phyloP scores from a whole-genome alignment of 2,797 vertebrate genomes.

The Enteromius viviparus region DNA sequence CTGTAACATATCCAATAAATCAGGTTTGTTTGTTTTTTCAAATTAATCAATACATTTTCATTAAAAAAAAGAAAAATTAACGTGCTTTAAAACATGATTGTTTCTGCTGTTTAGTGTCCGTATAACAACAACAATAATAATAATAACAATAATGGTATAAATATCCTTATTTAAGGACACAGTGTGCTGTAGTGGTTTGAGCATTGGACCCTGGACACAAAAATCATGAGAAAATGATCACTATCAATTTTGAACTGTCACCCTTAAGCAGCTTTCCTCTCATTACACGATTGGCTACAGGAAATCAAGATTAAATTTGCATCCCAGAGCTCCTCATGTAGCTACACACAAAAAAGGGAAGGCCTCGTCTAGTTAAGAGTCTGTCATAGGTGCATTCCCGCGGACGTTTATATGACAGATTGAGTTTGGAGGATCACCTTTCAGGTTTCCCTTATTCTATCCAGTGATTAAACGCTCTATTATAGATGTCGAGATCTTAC shows the following conservation, averaged over 20 bases:
- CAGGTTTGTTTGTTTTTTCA: conserved; percentile 3
- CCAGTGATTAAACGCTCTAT: conserved; percentile 61
- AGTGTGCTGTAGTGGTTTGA: conserved; percentile 58
- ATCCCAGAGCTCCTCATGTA: conserved; percentile 17
- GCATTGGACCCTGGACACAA: conserved; percentile 38
- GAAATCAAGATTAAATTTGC: conserved; percentile 23
- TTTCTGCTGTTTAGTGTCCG: conserved; percentile 50
- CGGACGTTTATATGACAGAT: not conserved
- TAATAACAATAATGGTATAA: conserved; percentile 37
- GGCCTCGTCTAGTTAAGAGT: conserved; percentile 1
- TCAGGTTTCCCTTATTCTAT: conserved; percentile 57
- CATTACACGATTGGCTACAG: conserved; percentile 1
- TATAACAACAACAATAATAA: conserved; percentile 33
- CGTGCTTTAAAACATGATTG: conserved; percentile 58
- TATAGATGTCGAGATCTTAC: conserved; percentile 59
- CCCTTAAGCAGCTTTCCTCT: conserved; percentile 10
- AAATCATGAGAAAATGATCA: conserved; percentile 7
- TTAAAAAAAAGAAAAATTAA: conserved; percentile 38
- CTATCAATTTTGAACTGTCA: not conserved
- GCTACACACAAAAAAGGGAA: conserved; percentile 20
- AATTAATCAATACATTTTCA: conserved; percentile 22
- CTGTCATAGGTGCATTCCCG: not conserved
- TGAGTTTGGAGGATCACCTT: conserved; percentile 27
- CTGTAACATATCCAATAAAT: conserved; percentile 29
- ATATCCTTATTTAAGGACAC: conserved; percentile 51